phyloP scores from a whole-genome alignment of 2,797 vertebrate genomes.

The Anguilla obscura region DNA sequence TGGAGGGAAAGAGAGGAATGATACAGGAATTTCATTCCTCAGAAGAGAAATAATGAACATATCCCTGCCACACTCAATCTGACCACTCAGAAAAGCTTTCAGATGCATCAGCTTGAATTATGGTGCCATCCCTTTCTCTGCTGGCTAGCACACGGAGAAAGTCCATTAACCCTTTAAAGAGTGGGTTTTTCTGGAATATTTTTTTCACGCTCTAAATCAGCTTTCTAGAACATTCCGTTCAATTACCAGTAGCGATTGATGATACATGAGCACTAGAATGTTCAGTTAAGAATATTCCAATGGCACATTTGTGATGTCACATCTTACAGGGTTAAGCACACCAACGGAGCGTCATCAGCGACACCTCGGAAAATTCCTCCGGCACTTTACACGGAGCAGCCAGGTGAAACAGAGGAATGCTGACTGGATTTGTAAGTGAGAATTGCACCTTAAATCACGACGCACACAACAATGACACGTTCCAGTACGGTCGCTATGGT shows the following conservation, averaged over 20 bases:
- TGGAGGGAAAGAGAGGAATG: not conserved
- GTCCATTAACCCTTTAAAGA: not conserved
- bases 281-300: no score
- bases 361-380: not conserved
- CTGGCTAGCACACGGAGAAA: not conserved
- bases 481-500: no score
- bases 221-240: no score
- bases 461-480: not conserved
- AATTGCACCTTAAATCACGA: not conserved
- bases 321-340: not conserved
- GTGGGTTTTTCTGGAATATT: no score
- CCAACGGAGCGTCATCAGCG: not conserved
- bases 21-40: not conserved
- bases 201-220: no score
- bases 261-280: no score
- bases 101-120: not conserved
- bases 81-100: not conserved
- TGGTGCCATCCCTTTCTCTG: not conserved
- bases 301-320: no score
- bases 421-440: slow-evolving; percentile 76
- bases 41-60: not conserved
- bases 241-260: no score
- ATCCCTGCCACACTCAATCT: not conserved
- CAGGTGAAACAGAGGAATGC: slow-evolving; percentile 65
- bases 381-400: slow-evolving; percentile 63